Evolutionary conservation across 2,888 invertebrate species (phyloP).

Genomic region (Calliphora vomitoria): DNA sequence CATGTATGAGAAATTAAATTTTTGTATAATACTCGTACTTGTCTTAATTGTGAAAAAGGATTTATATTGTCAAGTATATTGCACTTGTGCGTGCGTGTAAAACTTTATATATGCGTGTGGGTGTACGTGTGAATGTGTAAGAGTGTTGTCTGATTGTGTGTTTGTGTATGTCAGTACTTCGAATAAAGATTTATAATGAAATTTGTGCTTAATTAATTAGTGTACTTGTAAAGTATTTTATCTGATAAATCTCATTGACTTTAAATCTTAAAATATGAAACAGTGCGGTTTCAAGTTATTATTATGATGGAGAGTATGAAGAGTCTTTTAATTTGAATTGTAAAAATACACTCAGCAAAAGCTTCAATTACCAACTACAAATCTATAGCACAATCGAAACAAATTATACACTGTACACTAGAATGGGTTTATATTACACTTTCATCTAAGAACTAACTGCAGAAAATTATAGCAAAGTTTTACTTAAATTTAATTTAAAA

Average conservation of each 20-base stretch:
- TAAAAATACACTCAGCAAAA: neutral
- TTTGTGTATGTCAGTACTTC: neutral
- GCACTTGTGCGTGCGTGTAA: neutral
- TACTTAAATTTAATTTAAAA: no score
- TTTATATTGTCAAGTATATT: slow-evolving; percentile 28
- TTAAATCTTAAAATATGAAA: neutral
- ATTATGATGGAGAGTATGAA: neutral
- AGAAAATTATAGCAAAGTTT: no score
- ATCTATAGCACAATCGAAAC: no score
- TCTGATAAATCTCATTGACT: slow-evolving; percentile 16
- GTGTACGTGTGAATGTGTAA: neutral
- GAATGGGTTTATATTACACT: no score
- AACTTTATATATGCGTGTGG: neutral
- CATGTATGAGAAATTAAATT: slow-evolving; percentile 20
- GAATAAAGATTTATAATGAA: slow-evolving; percentile 28
- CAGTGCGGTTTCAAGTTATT: slow-evolving; percentile 12
- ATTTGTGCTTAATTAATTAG: slow-evolving; percentile 54
- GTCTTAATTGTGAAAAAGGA: slow-evolving; percentile 35
- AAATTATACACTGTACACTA: no score
- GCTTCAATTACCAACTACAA: no score
- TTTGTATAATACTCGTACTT: slow-evolving; percentile 11
- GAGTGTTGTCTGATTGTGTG: neutral
- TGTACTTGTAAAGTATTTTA: slow-evolving; percentile 30
- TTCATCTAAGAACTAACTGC: no score
- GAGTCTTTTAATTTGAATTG: neutral